Percentiles rank a stretch among this genome's conserved stretches.
phyloP scores from a whole-genome alignment of 2,888 invertebrate genomes.

The Melanchra persicariae region DNA sequence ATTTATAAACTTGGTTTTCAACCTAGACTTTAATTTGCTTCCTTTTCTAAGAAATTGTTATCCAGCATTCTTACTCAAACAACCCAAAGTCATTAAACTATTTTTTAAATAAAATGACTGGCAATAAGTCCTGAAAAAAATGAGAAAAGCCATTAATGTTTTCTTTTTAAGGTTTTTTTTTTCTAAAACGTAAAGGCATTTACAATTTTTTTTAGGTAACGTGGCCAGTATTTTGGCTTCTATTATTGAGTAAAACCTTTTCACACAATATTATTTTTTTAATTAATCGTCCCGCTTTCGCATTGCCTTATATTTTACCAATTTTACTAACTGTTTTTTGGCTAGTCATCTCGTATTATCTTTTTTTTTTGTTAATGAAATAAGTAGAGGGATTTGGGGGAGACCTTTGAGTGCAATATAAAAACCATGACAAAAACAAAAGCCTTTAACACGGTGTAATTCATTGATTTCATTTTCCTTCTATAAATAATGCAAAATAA shows the following conservation, averaged over 20 bases:
- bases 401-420: not conserved
- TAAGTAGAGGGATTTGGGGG: too few species aligned
- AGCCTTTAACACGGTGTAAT: not conserved
- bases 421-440: not conserved
- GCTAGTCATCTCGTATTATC: too few species aligned
- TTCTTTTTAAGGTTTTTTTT: not conserved
- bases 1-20: not conserved
- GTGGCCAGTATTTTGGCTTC: too few species aligned
- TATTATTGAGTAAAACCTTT: not conserved
- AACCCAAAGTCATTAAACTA: not conserved
- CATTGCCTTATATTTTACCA: not conserved
- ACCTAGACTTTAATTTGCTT: not conserved
- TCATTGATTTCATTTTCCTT: not conserved
- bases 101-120: not conserved
- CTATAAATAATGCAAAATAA: not conserved
- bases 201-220: accelerated
- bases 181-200: not conserved
- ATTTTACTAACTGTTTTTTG: not conserved
- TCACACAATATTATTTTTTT: not conserved
- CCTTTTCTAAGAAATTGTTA: not conserved
- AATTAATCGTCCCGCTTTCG: not conserved
- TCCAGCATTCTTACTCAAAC: not conserved
- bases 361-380: too few species aligned
- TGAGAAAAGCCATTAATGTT: not conserved
- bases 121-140: not conserved